These are phyloP conservation scores for Hoplodrina ambigua DNA, from an alignment of 2,888 invertebrate species.

Conservation along the genomic window DNA sequence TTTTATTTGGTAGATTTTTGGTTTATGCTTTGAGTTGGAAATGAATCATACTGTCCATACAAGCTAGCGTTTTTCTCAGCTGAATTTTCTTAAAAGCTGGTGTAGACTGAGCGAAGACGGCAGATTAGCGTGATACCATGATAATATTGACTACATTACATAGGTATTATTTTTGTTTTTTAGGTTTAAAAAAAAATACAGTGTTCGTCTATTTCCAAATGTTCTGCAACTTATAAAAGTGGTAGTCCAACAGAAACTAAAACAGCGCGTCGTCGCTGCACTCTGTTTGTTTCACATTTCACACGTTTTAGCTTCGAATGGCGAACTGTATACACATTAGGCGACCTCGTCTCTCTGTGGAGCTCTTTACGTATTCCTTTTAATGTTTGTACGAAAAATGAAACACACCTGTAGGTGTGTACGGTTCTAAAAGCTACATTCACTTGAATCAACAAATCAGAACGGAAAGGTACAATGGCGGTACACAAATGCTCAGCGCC, in stretches of 20 bases:
- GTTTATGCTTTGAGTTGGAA: too few species aligned
- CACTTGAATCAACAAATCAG: conserved; percentile 37
- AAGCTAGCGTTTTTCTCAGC: too few species aligned
- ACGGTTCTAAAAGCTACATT: conserved; percentile 6
- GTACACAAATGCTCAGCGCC: not conserved
- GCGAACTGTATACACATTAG: conserved; percentile 46
- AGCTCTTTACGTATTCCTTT: conserved; percentile 43
- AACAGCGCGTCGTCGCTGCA: conserved; percentile 40
- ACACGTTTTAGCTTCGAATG: conserved; percentile 62
- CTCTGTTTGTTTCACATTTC: conserved; percentile 59
- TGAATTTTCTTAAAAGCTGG: too few species aligned
- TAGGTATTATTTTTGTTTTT: too few species aligned
- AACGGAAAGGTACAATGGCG: not conserved
- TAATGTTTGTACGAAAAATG: conserved; percentile 32
- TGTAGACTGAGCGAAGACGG: not conserved
- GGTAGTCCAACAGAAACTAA: conserved; percentile 26
- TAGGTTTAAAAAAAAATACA: too few species aligned
- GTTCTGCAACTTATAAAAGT: conserved; percentile 14
- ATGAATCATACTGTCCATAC: too few species aligned
- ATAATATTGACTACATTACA: not conserved
- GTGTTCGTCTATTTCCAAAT: not conserved
- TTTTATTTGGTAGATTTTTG: too few species aligned
- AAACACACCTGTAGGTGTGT: conserved; percentile 8
- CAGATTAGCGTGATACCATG: not conserved
- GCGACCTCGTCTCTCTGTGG: conserved; percentile 38